Conservation (phyloP, 1,140 invertebrate genomes). For the Gryon sp. region DNA sequence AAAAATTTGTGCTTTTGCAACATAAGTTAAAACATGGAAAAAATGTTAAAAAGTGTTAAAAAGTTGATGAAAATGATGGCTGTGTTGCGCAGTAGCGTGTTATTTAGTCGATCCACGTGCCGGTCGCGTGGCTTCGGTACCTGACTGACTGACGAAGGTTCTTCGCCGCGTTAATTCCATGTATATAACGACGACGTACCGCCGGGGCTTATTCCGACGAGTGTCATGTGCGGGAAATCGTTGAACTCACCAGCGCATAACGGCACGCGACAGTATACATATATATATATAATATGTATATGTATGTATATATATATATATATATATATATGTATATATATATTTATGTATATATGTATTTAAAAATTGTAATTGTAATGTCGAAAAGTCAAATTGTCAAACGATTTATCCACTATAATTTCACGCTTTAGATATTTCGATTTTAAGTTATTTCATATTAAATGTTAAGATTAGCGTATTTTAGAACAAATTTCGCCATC, state of each 20-base stretch:
- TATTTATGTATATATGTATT: too few relatives aligned
- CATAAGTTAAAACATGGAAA: too few relatives aligned
- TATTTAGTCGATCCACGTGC: slow-evolving; percentile 68
- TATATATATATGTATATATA: too few relatives aligned
- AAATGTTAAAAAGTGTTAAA: slow-evolving; percentile 19
- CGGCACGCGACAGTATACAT: slow-evolving; percentile 73
- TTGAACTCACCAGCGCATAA: slow-evolving; percentile 72
- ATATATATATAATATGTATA: too few relatives aligned
- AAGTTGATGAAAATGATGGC: slow-evolving; percentile 45
- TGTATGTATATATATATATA: too few relatives aligned
- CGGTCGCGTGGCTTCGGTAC: slow-evolving; percentile 70
- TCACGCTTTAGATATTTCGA: too few relatives aligned
- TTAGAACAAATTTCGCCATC: too few relatives aligned
- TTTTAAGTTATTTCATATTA: too few relatives aligned
- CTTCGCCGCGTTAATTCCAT: slow-evolving; percentile 60
- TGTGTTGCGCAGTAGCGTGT: slow-evolving; percentile 15
- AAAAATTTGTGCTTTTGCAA: too few relatives aligned
- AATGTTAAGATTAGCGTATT: too few relatives aligned
- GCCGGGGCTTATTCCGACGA: slow-evolving; percentile 68
- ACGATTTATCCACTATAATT: too few relatives aligned
- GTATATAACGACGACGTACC: slow-evolving; percentile 63
- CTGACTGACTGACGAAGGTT: slow-evolving; percentile 55
- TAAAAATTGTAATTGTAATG: slow-evolving; percentile 18
- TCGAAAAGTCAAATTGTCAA: slow-evolving; percentile 16
- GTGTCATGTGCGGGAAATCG: slow-evolving; percentile 77